Evolutionary conservation across 37 sponge, comb jelly and placozoan species (phyloP).

Genomic region (Bolinopsis microptera): DNA sequence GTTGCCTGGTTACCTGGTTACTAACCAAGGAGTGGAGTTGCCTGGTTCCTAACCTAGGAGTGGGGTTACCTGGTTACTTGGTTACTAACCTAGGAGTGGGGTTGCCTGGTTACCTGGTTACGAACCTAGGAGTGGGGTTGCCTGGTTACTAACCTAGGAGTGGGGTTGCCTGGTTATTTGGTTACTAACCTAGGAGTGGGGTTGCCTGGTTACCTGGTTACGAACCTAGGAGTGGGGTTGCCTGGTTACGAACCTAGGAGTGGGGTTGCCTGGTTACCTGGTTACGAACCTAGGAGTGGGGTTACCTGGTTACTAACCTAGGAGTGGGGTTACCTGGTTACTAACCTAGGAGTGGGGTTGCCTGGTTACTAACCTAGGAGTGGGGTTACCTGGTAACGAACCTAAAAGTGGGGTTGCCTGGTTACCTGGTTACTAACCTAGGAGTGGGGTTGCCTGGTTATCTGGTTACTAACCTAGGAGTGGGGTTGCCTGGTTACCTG

Average conservation of each 20-base stretch:
- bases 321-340: background rate
- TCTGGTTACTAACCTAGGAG: too few relatives aligned
- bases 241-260: background rate
- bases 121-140: too few relatives aligned
- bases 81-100: background rate
- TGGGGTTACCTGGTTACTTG: background rate
- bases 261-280: background rate
- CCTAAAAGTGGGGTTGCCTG: background rate
- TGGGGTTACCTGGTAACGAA: background rate
- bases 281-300: background rate
- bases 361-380: background rate
- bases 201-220: background rate
- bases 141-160: background rate
- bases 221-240: background rate
- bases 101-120: background rate
- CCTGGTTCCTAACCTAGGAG: background rate
- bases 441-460: background rate
- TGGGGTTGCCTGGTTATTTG: background rate
- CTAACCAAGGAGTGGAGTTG: background rate
- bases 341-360: too few relatives aligned
- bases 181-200: background rate
- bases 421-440: background rate
- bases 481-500: too few relatives aligned
- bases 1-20: background rate
- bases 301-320: background rate